Conservation (phyloP, 35 echinoderm and acorn worm genomes). For the Amphiura filiformis region DNA sequence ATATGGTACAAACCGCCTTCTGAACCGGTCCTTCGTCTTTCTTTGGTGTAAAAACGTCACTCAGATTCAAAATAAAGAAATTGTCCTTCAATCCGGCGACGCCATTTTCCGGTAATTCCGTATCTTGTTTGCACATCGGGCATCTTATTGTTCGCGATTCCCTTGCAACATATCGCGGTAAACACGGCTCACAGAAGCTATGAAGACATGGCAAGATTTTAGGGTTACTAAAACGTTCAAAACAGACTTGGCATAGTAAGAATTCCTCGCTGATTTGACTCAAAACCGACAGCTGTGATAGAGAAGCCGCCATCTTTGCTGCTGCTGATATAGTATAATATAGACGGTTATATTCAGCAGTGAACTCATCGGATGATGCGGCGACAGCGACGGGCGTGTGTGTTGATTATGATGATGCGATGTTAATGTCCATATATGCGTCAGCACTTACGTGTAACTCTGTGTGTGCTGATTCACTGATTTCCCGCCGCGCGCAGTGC, state of each 20-base stretch:
- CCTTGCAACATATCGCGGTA: constrained; percentile 72
- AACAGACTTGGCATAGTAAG: constrained; percentile 96
- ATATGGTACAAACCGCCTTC: constrained; percentile 94
- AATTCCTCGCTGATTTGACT: constrained; percentile 99
- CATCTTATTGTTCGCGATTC: constrained; percentile 69
- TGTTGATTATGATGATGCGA: too few relatives aligned
- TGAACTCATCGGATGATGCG: too few relatives aligned
- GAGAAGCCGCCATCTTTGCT: constrained; percentile 88
- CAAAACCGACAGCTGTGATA: constrained; percentile 87
- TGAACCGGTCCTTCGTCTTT: constrained; percentile 65
- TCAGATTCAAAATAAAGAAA: constrained; percentile 97
- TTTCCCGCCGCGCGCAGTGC: too few relatives aligned
- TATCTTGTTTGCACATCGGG: constrained; percentile 85
- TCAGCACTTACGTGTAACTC: too few relatives aligned
- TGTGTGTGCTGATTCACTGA: too few relatives aligned
- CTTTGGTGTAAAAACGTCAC: constrained; percentile 79
- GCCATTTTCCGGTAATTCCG: constrained; percentile 92
- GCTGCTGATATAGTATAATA: too few relatives aligned
- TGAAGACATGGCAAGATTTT: constrained; percentile 97
- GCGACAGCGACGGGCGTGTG: too few relatives aligned
- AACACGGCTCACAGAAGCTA: constrained; percentile 95
- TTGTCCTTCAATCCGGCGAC: constrained; percentile 92
- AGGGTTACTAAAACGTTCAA: constrained; percentile 91
- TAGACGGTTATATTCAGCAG: too few relatives aligned
- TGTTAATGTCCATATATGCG: too few relatives aligned